Evolutionary conservation across 1,140 invertebrate species (phyloP), one percentile per base, ranked within the genome.

Genomic region (Lepidurus packardi): DNA sequence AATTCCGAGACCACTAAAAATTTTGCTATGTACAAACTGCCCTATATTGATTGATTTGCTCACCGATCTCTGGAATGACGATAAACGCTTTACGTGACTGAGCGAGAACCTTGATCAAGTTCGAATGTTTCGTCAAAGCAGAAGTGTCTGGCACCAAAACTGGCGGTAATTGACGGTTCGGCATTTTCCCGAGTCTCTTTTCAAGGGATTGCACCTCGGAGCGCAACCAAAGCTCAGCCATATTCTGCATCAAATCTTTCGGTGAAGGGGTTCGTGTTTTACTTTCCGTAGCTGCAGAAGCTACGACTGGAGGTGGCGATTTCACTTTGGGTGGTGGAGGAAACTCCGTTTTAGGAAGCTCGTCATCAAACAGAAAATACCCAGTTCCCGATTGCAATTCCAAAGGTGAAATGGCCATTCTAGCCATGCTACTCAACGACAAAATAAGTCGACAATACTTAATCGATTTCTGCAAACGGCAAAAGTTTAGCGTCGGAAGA

Each of bases 1-100:
- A 97, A 85, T 74, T 91, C 91, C 81, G 92, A 93, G 77, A 97
- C 89, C 73, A 96, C 94, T 96, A 84, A 45, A 88, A 88, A 84
- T 83, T 81, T 81, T 78, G 78, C 44, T 73, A 73, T 25, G n/a
- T 25, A 25, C 73, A 74, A 74, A 11, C 10, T 11, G 9, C 0
- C 9, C 8, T 24, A 11, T 25, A 74, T 25, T 74, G 73, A 75
- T 75, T 75, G 65, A 73, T 75, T 75, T 82, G 80, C 42, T 83
- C 81, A 76, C 80, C 81, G 74, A 80, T 74, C 77, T 80, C 78
- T 76, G 79, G 80, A 44, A 80, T 80, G 73, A 80, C 80, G 42
- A 79, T 76, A 80, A 80, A 78, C 43, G 80, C 77, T 43, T 79
- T 76, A 74, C 80, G 81, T 78, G 79, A 77, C 45, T 80, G 73